Evolutionary conservation across 2,113 vertebrate species (phyloP).

Genomic region (Hystrix brachyura): DNA sequence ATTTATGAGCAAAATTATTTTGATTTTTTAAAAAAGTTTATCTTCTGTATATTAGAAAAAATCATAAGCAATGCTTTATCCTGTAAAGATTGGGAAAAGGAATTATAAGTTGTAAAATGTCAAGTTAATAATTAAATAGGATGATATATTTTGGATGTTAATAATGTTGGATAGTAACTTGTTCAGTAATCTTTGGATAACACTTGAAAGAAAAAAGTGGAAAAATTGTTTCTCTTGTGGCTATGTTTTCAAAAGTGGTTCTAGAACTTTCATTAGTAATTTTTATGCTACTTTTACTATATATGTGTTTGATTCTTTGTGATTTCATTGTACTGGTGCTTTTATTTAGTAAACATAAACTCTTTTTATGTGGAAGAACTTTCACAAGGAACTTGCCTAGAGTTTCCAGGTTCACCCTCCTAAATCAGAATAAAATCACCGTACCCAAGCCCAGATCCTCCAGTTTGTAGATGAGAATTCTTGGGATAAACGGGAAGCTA

Average conservation of each 20-base stretch:
- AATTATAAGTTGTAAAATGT: constrained; percentile 45
- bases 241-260: constrained; percentile 13
- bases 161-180: constrained; percentile 7
- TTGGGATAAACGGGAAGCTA: constrained; percentile 34
- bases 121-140: constrained; percentile 32
- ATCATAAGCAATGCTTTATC: constrained; percentile 11
- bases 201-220: constrained; percentile 18
- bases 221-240: background rate
- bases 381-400: background rate
- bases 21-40: constrained; percentile 54
- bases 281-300: constrained; percentile 43
- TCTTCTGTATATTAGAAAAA: constrained; percentile 7
- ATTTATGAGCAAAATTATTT: constrained; percentile 86
- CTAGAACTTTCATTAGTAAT: constrained; percentile 14
- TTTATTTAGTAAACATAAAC: constrained; percentile 35
- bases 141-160: background rate
- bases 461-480: constrained; percentile 66
- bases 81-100: background rate
- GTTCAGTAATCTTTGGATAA: background rate
- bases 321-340: background rate
- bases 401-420: background rate
- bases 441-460: constrained; percentile 32
- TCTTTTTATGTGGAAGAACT: background rate
- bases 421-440: constrained; percentile 36
- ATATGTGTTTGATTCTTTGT: background rate